Conservation (phyloP, 2,797 vertebrate genomes). For the Danionella dracula region DNA sequence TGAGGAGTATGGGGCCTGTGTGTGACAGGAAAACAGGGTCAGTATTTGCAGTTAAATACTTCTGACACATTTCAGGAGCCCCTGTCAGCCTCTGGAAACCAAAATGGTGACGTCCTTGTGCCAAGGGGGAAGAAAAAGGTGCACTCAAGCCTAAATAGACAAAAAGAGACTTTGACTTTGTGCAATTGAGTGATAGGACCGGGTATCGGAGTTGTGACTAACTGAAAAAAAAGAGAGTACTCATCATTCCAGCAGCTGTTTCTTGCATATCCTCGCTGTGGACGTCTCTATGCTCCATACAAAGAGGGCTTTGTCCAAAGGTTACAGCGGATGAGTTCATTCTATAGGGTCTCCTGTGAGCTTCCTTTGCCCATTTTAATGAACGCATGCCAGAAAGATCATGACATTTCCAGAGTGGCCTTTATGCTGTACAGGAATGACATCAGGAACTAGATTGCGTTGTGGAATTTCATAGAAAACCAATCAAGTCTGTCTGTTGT, state of each 20-base stretch:
- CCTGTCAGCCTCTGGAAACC: conserved; percentile 14
- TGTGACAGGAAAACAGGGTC: conserved; percentile 24
- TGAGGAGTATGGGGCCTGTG: conserved; percentile 6
- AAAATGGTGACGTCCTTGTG: not conserved
- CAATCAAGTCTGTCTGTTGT: not conserved
- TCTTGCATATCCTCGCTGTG: conserved; percentile 21
- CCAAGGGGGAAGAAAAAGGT: not conserved
- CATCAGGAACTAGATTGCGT: conserved; percentile 33
- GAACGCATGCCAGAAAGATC: conserved; percentile 26
- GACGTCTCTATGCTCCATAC: conserved; percentile 13
- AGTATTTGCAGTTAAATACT: conserved; percentile 4
- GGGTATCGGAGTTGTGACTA: not conserved
- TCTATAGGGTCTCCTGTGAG: conserved; percentile 11
- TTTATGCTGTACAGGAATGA: conserved; percentile 30
- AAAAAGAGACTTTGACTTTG: conserved; percentile 36
- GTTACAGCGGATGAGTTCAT: conserved; percentile 3
- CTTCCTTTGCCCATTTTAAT: not conserved
- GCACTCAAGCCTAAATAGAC: not conserved
- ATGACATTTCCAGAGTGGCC: conserved; percentile 37
- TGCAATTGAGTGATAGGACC: not conserved
- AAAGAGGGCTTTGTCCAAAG: conserved; percentile 29
- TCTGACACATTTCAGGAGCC: conserved; percentile 31
- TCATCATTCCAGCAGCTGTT: conserved; percentile 8
- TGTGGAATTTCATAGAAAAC: not conserved
- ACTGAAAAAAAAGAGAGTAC: not conserved